Base-by-base conservation (phyloP, 2,113 vertebrate species). In the Mesembrinibis cayennensis region DNA sequence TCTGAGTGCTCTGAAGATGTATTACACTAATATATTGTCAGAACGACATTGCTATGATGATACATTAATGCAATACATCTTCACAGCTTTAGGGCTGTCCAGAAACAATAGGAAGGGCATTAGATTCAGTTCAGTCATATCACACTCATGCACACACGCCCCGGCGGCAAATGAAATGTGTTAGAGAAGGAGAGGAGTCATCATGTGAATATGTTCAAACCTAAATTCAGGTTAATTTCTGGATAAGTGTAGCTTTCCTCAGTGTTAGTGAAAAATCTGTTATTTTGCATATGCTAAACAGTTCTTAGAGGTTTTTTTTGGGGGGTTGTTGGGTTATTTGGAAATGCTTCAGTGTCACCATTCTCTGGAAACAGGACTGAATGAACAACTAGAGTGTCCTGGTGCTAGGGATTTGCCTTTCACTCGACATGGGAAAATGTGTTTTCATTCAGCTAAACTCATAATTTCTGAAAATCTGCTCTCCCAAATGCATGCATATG, bases 11-110 rank as follows among this genome's bases (percentile, higher is more conserved):
- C 79, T 69, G 69, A 96, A 97, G 97, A 97, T 96, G 82, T 94
- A 95, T 95, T 76, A 92, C 93, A 89, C 87, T 95, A 95, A 97
- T 96, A 94, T 49, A 94, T 92, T n/a, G 62, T 91, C 96, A 73
- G 77, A 69, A 86, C 38, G 96, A 92, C 97, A 91, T 65, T 44
- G 95, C 82, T 94, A 38, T 69, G 87, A 93, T 96, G 98, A 97
- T 90, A 52, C 95, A 95, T 94, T 94, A 87, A 82, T 45, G 71
- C 71, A 76, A 95, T 86, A 93, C 47, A 91, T 97, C 97, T 96
- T 90, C 94, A 34, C 73, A 78, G 92, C 61, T 82, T 62, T 53
- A 22, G 62, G 82, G 71, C 90, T 90, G 90, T 74, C 92, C 94
- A 79, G 93, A 80, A 95, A 95, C 91, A 94, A 87, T 44, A 38